Base-by-base conservation (phyloP, 2,113 vertebrate genomes). In the Diadophis punctatus region DNA sequence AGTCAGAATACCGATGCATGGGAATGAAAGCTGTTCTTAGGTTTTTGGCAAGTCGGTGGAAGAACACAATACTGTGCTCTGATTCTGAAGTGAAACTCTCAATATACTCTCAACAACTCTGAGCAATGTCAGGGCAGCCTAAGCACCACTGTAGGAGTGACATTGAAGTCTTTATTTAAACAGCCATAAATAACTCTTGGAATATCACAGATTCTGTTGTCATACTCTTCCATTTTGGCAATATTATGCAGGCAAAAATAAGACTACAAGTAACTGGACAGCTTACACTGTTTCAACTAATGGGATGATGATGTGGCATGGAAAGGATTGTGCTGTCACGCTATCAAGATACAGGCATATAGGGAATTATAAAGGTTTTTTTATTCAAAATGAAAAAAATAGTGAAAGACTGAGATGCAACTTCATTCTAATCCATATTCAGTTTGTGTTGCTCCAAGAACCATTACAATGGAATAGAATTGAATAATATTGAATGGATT, bases 1-100 rank as follows among this genome's bases (percentile, higher is more conserved):
- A 96, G 96, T 97, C 96, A 91, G 20, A 88, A 11, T 87, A 52
- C 55, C 93, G 90, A 96, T 93, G 96, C 94, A 34, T 43, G 22
- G 95, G 95, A 92, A 95, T 94, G 94, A 68, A 86, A 90, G 90
- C 85, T 94, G 93, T 27, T 86, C 63, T 91, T 48, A 93, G 46
- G 91, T 93, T 92, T 93, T 89, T 56, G 60, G 95, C 88, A 23
- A 93, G 90, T 91, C 91, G 92, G 53, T 53, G 97, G 93, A 46
- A 97, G 94, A 93, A 92, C 90, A 89, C 92, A 91, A 93, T 94
- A 97, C 95, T 90, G 48, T 87, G 92, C 93, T 14, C 0, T 93
- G 74, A 87, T 92, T 97, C 89, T 90, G 58, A n/a, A 60, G 48
- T 1, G 52, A 93, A 88, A 93, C 68, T 93, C 93, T 49, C 2